phyloP scores from a whole-genome alignment of 2,113 vertebrate genomes.

The Nothoprocta perdicaria region DNA sequence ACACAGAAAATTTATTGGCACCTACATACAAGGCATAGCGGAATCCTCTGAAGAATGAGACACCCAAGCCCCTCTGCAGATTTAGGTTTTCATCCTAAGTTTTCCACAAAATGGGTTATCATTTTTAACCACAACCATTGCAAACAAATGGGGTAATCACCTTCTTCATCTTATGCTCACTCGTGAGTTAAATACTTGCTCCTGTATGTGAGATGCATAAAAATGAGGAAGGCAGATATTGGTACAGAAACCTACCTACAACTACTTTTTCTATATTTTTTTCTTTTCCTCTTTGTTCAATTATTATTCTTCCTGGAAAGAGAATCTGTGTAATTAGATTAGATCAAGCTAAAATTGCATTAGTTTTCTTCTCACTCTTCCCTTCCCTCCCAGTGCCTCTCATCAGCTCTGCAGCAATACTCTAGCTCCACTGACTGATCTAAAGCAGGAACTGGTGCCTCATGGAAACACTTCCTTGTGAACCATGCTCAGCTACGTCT shows the following conservation, averaged over 20 bases:
- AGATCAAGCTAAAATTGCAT: slow-evolving; percentile 35
- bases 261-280: not conserved
- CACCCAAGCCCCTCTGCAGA: accelerated
- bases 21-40: not conserved
- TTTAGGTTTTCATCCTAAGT: not conserved
- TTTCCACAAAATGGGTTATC: not conserved
- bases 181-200: not conserved
- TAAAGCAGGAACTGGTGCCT: slow-evolving; percentile 66
- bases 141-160: not conserved
- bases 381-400: not conserved
- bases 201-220: not conserved
- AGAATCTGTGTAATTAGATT: slow-evolving; percentile 10
- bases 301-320: not conserved
- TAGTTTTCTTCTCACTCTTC: not conserved
- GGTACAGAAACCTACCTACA: not conserved
- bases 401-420: slow-evolving; percentile 56
- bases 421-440: slow-evolving; percentile 71
- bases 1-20: not conserved
- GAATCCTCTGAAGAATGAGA: not conserved
- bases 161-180: not conserved
- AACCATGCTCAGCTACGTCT: slow-evolving; percentile 12
- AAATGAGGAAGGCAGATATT: not conserved
- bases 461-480: slow-evolving; percentile 36
- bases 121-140: not conserved
- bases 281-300: not conserved